Evolutionary conservation across 2,113 vertebrate species (phyloP), one percentile per base, ranked within the genome.

Genomic region (Rhinoderma darwinii): DNA sequence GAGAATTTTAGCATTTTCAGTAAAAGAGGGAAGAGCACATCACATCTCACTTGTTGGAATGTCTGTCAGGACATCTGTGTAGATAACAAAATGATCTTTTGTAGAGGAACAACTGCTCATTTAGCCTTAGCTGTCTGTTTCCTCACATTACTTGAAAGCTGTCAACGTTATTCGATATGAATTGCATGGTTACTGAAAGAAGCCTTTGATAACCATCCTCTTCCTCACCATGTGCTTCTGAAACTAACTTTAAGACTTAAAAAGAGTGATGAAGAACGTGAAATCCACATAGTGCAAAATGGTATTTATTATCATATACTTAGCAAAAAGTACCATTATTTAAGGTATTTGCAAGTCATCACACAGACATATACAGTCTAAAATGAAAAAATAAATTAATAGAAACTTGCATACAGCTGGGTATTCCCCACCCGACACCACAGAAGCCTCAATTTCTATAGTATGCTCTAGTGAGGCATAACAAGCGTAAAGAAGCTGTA

Each of bases 51-150:
- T 72, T 72, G 35, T 11, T 72, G 35, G 9, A 72, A 44, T 27
- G 4, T 44, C 73, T 75, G 25, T 15, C 39, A 30, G 22, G 51
- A 80, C 9, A 56, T 56, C 30, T 12, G 17, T 39, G 5, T 25
- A 80, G 77, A 56, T 80, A 39, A 39, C 76, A 59, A 59, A 37
- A 59, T 80, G 77, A 39, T 59, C 77, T 37, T 15, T 51, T 59
- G 3, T 80, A 37, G 20, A 59, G 20, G 30, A 59, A 56, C 18
- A 80, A 37, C 20, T 39, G 17, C 50, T 37, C 75, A 54, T 54
- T 77, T 56, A 78, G 47, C 6, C 47, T 54, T 54, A 14, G 5
- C 12, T 20, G 4, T 35, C 17, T 78, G 20, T 79, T 25, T 56
- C 11, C 32, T 80, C 9, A 80, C 22, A 59, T 80, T 56, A 39